These are phyloP conservation scores for Lagocephalus sceleratus DNA, from an alignment of 2,797 vertebrate species.

Conservation along the genomic window DNA sequence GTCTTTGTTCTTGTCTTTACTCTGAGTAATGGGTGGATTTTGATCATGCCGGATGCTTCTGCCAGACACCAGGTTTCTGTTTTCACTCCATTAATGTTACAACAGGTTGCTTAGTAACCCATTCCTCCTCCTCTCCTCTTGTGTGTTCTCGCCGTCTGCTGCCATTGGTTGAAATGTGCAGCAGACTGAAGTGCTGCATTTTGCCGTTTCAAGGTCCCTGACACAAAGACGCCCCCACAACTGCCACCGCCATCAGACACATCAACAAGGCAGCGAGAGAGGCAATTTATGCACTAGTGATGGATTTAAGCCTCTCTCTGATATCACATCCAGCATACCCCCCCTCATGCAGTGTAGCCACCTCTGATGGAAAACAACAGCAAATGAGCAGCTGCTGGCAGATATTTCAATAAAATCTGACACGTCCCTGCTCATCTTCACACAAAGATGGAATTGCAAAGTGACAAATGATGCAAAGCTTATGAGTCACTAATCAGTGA, in stretches of 20 bases:
- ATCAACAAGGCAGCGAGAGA: constrained; percentile 69
- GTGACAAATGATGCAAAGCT: constrained; percentile 20
- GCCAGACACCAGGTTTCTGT: constrained; percentile 66
- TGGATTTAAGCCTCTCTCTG: constrained; percentile 48
- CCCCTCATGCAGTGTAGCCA: constrained; percentile 1
- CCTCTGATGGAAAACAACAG: constrained; percentile 37
- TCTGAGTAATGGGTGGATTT: constrained; percentile 38
- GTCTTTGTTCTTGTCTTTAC: constrained; percentile 14
- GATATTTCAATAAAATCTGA: constrained; percentile 32
- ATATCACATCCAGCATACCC: background rate
- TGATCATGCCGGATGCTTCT: constrained; percentile 49
- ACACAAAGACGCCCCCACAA: constrained; percentile 43
- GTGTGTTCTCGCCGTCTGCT: constrained; percentile 41
- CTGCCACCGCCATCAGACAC: constrained; percentile 29
- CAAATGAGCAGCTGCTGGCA: constrained; percentile 32
- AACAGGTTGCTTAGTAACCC: constrained; percentile 71
- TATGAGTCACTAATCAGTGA: constrained; percentile 15
- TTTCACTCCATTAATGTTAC: constrained; percentile 72
- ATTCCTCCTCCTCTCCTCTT: constrained; percentile 8
- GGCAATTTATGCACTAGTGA: constrained; percentile 61
- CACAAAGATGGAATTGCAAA: constrained; percentile 6
- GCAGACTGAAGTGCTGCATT: constrained; percentile 55
- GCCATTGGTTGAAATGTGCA: constrained; percentile 55
- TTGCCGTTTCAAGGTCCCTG: constrained; percentile 57
- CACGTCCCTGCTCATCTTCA: constrained; percentile 15